These are phyloP conservation scores for Amblyopsis hoosieri DNA, from an alignment of 2,797 vertebrate genomes.

Conservation along the genomic window DNA sequence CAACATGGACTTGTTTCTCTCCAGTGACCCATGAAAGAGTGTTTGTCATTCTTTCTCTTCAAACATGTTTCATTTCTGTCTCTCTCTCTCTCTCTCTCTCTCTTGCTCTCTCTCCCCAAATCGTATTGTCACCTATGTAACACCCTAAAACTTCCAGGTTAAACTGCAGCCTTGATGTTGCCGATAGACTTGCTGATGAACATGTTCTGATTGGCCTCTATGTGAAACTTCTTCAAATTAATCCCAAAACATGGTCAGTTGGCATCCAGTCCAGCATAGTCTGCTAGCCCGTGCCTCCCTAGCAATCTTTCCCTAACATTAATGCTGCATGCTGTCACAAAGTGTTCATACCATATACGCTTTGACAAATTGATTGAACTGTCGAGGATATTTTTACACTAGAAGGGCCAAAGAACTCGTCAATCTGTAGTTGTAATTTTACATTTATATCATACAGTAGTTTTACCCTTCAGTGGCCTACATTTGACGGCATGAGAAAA, in stretches of 20 bases:
- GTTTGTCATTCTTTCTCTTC: constrained; percentile 61
- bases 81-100: background rate
- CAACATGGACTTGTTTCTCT: constrained; percentile 68
- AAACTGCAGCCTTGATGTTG: constrained; percentile 96
- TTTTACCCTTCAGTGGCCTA: too few relatives aligned
- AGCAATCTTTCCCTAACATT: constrained; percentile 23
- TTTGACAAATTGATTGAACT: constrained; percentile 7
- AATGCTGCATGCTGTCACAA: constrained; percentile 44
- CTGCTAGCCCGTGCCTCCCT: constrained; percentile 32
- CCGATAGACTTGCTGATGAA: constrained; percentile 98
- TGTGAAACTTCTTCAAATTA: constrained; percentile 96
- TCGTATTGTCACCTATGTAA: constrained; percentile 32
- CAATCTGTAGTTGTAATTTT: too few relatives aligned
- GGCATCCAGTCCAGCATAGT: constrained; percentile 65
- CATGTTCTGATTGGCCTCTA: constrained; percentile 97
- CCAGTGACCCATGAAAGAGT: constrained; percentile 65
- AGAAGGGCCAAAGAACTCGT: too few relatives aligned
- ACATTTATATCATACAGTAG: too few relatives aligned
- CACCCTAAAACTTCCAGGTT: constrained; percentile 86
- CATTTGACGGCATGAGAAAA: too few relatives aligned
- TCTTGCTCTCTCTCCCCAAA: background rate
- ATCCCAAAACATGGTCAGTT: constrained; percentile 92
- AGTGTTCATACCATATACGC: constrained; percentile 6
- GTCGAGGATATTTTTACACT: background rate
- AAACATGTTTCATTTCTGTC: constrained; percentile 42